Conservation (phyloP, 1,140 invertebrate species). For the Tetragonula clypearis region DNA sequence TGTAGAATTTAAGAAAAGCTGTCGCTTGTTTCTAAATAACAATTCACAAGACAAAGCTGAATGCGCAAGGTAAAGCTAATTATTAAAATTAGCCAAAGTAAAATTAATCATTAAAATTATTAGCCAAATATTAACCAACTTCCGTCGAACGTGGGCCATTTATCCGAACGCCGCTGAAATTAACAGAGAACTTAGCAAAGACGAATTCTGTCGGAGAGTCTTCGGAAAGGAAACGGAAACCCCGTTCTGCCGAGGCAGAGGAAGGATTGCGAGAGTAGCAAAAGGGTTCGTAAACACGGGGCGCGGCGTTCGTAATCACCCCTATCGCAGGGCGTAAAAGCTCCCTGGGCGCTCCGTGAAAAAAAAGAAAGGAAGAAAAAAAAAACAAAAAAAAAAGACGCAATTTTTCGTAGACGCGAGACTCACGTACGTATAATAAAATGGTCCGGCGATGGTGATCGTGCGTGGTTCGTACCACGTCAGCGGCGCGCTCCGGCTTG, state of each 20-base stretch:
- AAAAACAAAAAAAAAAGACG: background rate
- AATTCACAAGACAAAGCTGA: no score
- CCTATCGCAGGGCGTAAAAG: background rate
- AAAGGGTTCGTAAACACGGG: background rate
- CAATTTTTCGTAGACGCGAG: conserved; percentile 23
- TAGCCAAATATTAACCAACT: no score
- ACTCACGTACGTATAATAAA: conserved; percentile 29
- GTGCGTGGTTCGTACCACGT: conserved; percentile 23
- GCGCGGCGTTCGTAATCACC: background rate
- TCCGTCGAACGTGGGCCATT: no score
- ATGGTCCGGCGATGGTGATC: conserved; percentile 9
- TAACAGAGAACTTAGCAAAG: background rate
- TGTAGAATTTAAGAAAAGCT: no score
- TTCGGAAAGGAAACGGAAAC: no score
- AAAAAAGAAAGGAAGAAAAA: background rate
- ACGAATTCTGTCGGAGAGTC: background rate
- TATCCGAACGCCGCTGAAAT: no score
- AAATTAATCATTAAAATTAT: no score
- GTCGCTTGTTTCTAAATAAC: no score
- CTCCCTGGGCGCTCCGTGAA: no score
- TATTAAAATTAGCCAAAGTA: no score
- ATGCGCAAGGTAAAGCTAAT: no score
- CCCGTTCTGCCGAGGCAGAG: background rate
- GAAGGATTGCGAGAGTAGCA: background rate
- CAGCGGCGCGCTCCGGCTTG: background rate